Base-by-base conservation (phyloP, 2,113 vertebrate genomes). In the Elachura formosa region DNA sequence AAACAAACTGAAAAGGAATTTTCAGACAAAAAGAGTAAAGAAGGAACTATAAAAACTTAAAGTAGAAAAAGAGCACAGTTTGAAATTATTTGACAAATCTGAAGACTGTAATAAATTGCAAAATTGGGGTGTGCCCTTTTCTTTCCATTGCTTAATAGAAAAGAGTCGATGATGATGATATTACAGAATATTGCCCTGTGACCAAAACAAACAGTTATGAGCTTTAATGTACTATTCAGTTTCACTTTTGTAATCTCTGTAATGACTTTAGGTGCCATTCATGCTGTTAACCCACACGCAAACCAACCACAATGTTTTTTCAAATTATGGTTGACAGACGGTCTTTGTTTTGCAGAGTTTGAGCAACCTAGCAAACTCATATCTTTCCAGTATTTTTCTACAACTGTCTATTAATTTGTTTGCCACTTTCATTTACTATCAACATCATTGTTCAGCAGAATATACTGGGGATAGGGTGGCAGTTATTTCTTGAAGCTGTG, bases 351-450 rank as follows among this genome's bases (percentile, higher is more conserved):
- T 76, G 9, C 41, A 85, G 25, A 5, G 2, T 84, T 88, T 87
- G 72, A 90, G 55, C 62, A 91, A 90, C 82, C 54, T 81, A 93
- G 55, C 3, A 93, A 93, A 88, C 14, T 86, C 49, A 29, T 12
- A 88, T 69, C 89, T 96, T 96, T 96, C 89, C 69, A 91, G 56
- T 59, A 82, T 83, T 95, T 96, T 90, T 77, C 69, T 68, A 80
- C 69, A 94, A 87, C 58, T 77, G 19, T 77, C 41, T 89, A 55
- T 94, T 96, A 69, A 87, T 89, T 96, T 95, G 40, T 95, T 96
- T 93, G 76, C 29, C 51, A 34, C 87, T 94, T 88, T 90, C 61
- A 67, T 18, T 93, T 81, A 26, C 66, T 59, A 71, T 94, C 59
- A 94, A 84, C 59, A 72, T 52, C 29, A 79, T 29, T 95, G 79